These are phyloP conservation scores for Thaumetopoea pityocampa DNA, from an alignment of 1,140 invertebrate genomes.

Conservation along the genomic window DNA sequence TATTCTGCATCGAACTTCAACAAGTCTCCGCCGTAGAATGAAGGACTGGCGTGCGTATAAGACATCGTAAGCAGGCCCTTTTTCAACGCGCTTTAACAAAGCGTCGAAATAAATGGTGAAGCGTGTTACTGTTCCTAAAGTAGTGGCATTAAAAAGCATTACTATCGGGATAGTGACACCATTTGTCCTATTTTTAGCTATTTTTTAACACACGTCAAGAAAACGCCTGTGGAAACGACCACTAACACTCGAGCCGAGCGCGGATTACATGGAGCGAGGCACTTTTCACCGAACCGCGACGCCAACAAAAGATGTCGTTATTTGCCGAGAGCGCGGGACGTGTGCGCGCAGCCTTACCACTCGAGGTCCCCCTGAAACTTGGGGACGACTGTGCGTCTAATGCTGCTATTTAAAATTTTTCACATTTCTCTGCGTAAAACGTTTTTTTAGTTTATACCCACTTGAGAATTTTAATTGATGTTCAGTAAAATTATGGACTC, in stretches of 20 bases:
- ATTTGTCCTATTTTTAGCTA: not conserved
- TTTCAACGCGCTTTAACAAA: too few relatives aligned
- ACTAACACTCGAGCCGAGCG: slow-evolving; percentile 46
- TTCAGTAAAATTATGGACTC: too few relatives aligned
- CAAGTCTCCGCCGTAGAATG: too few relatives aligned
- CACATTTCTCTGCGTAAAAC: not conserved
- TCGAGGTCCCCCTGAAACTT: slow-evolving; percentile 13
- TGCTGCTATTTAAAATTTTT: too few relatives aligned
- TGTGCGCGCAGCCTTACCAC: slow-evolving; percentile 13
- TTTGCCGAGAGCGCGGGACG: slow-evolving; percentile 2
- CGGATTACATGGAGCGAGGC: slow-evolving; percentile 42
- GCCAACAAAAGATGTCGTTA: slow-evolving; percentile 19
- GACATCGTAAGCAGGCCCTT: too few relatives aligned
- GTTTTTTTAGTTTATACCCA: not conserved
- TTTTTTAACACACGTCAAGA: not conserved
- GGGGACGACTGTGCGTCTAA: slow-evolving; percentile 4
- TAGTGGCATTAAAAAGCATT: too few relatives aligned
- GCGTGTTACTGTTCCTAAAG: too few relatives aligned
- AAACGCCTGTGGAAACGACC: slow-evolving; percentile 1
- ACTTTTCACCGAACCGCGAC: slow-evolving; percentile 13
- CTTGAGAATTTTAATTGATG: not conserved
- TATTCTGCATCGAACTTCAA: too few relatives aligned
- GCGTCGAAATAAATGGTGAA: too few relatives aligned
- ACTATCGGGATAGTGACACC: too few relatives aligned
- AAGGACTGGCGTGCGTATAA: too few relatives aligned